Evolutionary conservation across 35 echinoderm and acorn worm genomes (phyloP).

Genomic region (Amphiura filiformis): DNA sequence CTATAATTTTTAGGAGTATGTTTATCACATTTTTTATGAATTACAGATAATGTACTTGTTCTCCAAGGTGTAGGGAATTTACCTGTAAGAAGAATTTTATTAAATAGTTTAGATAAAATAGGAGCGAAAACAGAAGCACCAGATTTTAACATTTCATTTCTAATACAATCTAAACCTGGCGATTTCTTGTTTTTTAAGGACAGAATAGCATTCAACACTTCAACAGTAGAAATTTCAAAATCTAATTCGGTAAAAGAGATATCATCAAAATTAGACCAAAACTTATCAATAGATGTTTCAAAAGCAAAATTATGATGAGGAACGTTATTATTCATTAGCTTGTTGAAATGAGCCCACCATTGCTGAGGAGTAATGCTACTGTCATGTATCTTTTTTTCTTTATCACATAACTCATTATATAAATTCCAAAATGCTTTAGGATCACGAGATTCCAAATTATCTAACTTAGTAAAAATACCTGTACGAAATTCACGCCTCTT

Average conservation of each 20-base stretch:
- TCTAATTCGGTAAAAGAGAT: background rate
- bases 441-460: background rate
- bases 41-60: background rate
- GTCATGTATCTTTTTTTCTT: background rate
- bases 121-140: background rate
- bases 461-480: background rate
- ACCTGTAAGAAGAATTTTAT: background rate
- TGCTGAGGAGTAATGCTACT: background rate
- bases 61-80: background rate
- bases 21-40: background rate
- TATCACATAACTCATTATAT: background rate
- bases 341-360: background rate
- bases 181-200: background rate
- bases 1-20: background rate
- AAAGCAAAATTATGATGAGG: background rate
- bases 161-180: background rate
- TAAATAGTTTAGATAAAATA: background rate
- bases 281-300: background rate
- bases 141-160: slow-evolving; percentile 1
- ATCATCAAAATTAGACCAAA: background rate
- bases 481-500: background rate
- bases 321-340: background rate
- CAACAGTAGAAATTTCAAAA: background rate
- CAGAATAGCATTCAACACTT: background rate
- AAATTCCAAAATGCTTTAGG: background rate